Conservation (phyloP, 2,888 invertebrate genomes). For the Altica lythri region DNA sequence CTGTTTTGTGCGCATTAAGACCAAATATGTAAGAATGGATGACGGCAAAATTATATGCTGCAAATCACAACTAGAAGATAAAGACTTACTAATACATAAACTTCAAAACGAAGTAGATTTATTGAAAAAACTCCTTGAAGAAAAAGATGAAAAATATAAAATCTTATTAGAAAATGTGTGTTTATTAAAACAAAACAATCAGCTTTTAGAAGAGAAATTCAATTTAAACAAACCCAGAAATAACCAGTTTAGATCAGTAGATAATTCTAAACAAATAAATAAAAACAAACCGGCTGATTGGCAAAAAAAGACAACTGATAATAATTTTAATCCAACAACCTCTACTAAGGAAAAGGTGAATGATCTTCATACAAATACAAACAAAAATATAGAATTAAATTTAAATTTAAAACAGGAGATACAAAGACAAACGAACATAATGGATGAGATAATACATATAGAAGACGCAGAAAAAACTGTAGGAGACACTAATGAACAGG, state of each 20-base stretch:
- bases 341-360: conserved; percentile 1
- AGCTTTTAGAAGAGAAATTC: too few relatives aligned
- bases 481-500: too few relatives aligned
- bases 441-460: too few relatives aligned
- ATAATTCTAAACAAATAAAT: not conserved
- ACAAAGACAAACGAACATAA: too few relatives aligned
- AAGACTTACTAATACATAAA: not conserved
- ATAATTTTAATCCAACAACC: not conserved
- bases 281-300: not conserved
- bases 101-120: not conserved
- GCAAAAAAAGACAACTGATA: not conserved
- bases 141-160: not conserved
- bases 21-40: not conserved
- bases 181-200: not conserved
- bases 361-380: not conserved
- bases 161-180: not conserved
- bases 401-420: too few relatives aligned
- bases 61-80: not conserved
- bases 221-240: not conserved
- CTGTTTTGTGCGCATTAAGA: not conserved
- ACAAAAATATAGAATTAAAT: too few relatives aligned
- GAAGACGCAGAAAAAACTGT: too few relatives aligned
- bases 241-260: not conserved
- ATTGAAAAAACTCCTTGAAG: not conserved
- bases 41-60: not conserved